Evolutionary conservation across 2,797 vertebrate species (phyloP).

Genomic region (Hydrocynus forskahlii): DNA sequence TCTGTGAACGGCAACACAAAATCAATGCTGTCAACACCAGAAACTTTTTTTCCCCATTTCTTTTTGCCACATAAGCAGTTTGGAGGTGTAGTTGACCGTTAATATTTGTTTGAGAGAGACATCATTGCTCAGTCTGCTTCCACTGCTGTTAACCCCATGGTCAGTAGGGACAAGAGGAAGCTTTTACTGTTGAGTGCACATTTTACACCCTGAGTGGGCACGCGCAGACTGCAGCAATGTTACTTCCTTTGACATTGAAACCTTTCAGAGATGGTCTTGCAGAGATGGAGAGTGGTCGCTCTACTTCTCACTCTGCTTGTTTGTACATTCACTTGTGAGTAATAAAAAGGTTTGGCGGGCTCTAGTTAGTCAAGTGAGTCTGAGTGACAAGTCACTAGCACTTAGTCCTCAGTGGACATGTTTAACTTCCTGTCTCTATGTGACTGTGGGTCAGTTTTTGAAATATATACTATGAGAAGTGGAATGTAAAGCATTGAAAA

Average conservation of each 20-base stretch:
- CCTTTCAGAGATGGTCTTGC: slow-evolving; percentile 2
- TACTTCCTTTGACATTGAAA: background rate
- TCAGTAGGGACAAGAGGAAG: slow-evolving; percentile 17
- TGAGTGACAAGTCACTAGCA: background rate
- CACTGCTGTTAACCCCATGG: slow-evolving; percentile 8
- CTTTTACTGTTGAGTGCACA: slow-evolving; percentile 39
- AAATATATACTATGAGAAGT: background rate
- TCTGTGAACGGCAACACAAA: background rate
- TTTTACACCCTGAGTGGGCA: slow-evolving; percentile 31
- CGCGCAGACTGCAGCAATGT: background rate
- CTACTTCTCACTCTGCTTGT: slow-evolving; percentile 1
- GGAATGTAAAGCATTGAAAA: background rate
- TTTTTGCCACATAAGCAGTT: slow-evolving; percentile 15
- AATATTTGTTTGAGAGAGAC: slow-evolving; percentile 18
- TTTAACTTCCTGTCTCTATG: background rate
- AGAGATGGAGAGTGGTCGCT: background rate
- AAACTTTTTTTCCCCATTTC: background rate
- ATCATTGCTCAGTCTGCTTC: background rate
- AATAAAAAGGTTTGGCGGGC: background rate
- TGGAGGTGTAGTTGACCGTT: background rate
- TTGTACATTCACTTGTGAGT: slow-evolving; percentile 1
- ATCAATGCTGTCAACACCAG: background rate
- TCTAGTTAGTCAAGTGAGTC: slow-evolving; percentile 13
- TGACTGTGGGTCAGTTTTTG: background rate
- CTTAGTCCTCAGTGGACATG: slow-evolving; percentile 1